phyloP scores from a whole-genome alignment of 2,888 invertebrate species.

The Ectemnius cavifrons region DNA sequence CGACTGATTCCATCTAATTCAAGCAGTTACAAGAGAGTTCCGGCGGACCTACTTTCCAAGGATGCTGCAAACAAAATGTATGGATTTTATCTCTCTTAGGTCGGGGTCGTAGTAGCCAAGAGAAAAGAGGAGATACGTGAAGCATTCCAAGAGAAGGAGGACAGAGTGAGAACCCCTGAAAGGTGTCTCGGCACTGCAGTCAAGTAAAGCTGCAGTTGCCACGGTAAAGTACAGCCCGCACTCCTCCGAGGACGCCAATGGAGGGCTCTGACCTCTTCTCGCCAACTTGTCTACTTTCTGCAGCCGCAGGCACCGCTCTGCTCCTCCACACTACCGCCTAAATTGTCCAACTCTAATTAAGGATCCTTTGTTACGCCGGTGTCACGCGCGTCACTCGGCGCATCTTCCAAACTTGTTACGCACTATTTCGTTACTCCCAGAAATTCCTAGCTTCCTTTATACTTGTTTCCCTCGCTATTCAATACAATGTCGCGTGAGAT shows the following conservation, averaged over 20 bases:
- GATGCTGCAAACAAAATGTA: too few relatives aligned
- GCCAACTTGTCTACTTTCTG: slow-evolving; percentile 58
- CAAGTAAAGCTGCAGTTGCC: slow-evolving; percentile 65
- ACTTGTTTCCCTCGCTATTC: too few relatives aligned
- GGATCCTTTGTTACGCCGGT: slow-evolving; percentile 37
- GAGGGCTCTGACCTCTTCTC: slow-evolving; percentile 71
- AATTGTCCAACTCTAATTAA: slow-evolving; percentile 52
- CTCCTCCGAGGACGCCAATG: slow-evolving; percentile 66
- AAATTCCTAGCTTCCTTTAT: too few relatives aligned
- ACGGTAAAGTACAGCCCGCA: slow-evolving; percentile 60
- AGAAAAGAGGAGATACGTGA: too few relatives aligned
- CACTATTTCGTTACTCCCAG: slow-evolving; percentile 4
- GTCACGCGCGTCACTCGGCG: slow-evolving; percentile 10
- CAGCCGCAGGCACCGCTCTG: slow-evolving; percentile 48
- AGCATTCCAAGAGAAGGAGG: not conserved
- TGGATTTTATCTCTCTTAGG: too few relatives aligned
- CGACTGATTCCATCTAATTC: too few relatives aligned
- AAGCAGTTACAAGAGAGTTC: too few relatives aligned
- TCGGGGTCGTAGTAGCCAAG: too few relatives aligned
- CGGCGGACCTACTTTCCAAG: too few relatives aligned
- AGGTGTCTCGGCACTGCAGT: slow-evolving; percentile 60
- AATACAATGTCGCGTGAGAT: too few relatives aligned
- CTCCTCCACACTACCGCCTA: slow-evolving; percentile 45
- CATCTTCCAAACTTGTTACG: slow-evolving; percentile 8
- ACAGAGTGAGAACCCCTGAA: slow-evolving; percentile 63